Evolutionary conservation across 2,888 invertebrate genomes (phyloP).

Genomic region (Boloria selene): DNA sequence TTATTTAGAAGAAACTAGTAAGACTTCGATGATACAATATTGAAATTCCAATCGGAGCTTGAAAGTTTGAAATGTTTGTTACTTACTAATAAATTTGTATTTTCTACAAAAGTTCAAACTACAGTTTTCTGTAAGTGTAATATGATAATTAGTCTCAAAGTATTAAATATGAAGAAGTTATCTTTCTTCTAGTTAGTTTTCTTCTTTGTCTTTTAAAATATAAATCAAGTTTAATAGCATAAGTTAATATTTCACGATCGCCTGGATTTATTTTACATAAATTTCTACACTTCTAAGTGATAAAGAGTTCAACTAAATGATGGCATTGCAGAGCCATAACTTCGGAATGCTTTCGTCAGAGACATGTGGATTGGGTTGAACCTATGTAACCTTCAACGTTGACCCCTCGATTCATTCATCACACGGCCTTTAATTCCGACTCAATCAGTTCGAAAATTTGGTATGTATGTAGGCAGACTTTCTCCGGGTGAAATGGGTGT

Average conservation of each 20-base stretch:
- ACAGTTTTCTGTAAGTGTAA: no score
- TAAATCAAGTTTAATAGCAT: conserved; percentile 9
- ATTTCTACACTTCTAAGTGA: conserved; percentile 2
- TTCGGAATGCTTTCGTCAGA: conserved; percentile 21
- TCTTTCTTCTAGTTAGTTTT: background rate
- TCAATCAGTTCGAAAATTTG: conserved; percentile 79
- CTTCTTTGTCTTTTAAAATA: background rate
- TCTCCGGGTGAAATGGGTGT: conserved; percentile 76
- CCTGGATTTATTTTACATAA: conserved; percentile 1
- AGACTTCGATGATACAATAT: no score
- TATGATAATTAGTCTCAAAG: no score
- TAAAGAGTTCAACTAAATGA: conserved; percentile 8
- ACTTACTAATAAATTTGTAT: no score
- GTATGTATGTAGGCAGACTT: conserved; percentile 82
- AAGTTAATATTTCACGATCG: conserved; percentile 4
- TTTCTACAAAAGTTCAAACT: no score
- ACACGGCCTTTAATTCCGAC: conserved; percentile 54
- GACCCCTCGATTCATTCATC: conserved; percentile 50
- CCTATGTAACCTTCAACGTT: conserved; percentile 46
- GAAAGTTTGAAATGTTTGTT: no score
- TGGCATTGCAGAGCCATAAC: conserved; percentile 18
- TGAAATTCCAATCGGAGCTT: no score
- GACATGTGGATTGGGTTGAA: conserved; percentile 31
- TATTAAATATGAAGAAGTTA: no score
- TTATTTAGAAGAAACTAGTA: background rate